Evolutionary conservation across 2,888 invertebrate genomes (phyloP).

Genomic region (Troides oblongomaculatus): DNA sequence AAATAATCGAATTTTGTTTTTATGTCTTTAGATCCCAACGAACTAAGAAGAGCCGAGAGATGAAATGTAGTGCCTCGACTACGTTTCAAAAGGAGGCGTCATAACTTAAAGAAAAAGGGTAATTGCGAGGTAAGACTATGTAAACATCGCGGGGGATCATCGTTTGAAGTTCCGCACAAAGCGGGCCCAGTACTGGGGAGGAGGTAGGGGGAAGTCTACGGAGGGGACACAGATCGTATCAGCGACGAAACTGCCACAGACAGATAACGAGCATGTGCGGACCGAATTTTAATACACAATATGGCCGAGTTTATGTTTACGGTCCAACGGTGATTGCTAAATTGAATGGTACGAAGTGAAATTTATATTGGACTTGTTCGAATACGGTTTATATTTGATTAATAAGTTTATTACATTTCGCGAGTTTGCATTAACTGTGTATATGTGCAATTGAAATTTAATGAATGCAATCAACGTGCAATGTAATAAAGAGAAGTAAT

Average conservation of each 20-base stretch:
- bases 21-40: not conserved
- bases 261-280: slow-evolving; percentile 68
- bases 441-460: not conserved
- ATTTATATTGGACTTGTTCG: slow-evolving; percentile 15
- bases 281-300: slow-evolving; percentile 63
- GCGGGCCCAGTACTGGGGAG: slow-evolving; percentile 41
- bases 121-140: slow-evolving; percentile 24
- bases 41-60: not conserved
- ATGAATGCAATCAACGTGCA: not conserved
- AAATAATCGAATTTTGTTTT: not conserved
- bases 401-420: not conserved
- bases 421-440: not conserved
- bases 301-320: slow-evolving; percentile 27
- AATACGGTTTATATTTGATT: not conserved
- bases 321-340: slow-evolving; percentile 27
- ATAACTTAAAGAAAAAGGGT: slow-evolving; percentile 26
- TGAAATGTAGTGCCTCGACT: not conserved
- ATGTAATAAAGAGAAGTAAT: not conserved
- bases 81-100: slow-evolving; percentile 22
- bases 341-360: slow-evolving; percentile 29
- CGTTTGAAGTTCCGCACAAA: slow-evolving; percentile 66
- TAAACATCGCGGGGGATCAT: slow-evolving; percentile 41
- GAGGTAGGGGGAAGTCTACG: slow-evolving; percentile 35
- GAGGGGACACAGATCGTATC: slow-evolving; percentile 63
- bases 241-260: slow-evolving; percentile 68